Evolutionary conservation across 1,140 invertebrate species (phyloP).

Genomic region (Melitaea cinxia): DNA sequence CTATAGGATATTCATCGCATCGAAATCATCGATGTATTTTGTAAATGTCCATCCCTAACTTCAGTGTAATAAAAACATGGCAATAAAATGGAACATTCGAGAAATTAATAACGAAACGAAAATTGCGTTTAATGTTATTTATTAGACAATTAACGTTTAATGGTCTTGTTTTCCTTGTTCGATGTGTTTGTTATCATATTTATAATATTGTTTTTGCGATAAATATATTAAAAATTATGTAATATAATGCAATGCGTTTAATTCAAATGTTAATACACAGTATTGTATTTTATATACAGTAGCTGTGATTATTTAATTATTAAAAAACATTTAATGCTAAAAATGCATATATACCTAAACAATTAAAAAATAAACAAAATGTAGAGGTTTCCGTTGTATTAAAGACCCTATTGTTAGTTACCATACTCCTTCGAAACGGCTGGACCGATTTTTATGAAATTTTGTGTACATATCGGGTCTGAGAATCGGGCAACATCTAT

Average conservation of each 20-base stretch:
- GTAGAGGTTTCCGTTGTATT: too few species aligned
- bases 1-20: not conserved
- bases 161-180: conserved; percentile 10
- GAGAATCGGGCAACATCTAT: too few species aligned
- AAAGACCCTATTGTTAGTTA: too few species aligned
- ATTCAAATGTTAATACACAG: not conserved
- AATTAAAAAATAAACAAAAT: too few species aligned
- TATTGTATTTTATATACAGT: not conserved
- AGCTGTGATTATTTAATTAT: too few species aligned
- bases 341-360: too few species aligned
- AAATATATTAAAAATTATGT: not conserved
- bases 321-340: too few species aligned
- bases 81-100: conserved; percentile 6
- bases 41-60: not conserved
- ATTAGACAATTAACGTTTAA: conserved; percentile 7
- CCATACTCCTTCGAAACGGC: too few species aligned
- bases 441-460: too few species aligned
- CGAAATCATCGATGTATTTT: too few species aligned
- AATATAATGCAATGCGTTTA: not conserved
- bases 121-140: not conserved
- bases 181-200: not conserved
- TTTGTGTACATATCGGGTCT: too few species aligned
- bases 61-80: not conserved
- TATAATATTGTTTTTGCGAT: not conserved
- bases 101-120: conserved; percentile 3